These are phyloP conservation scores for Psammodynastes pulverulentus DNA, from an alignment of 2,113 vertebrate genomes.

Conservation along the genomic window DNA sequence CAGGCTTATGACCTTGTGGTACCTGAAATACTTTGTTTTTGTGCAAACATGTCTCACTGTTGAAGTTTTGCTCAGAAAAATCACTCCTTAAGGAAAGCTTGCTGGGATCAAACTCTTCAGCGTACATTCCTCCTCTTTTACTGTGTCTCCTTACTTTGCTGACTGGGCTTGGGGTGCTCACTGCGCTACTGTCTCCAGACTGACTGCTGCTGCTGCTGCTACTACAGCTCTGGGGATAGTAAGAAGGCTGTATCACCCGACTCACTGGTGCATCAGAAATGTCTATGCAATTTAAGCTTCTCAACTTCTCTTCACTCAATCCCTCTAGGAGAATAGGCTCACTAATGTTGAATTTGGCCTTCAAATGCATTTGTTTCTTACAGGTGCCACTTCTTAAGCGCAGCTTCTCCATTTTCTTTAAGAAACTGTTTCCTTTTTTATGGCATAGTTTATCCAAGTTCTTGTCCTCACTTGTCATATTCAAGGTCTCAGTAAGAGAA, in stretches of 20 bases:
- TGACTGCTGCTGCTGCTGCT: conserved; percentile 66
- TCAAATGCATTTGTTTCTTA: conserved; percentile 49
- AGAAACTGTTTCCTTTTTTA: conserved; percentile 74
- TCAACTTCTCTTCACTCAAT: conserved; percentile 67
- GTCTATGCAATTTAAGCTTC: conserved; percentile 63
- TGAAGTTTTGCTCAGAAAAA: conserved; percentile 48
- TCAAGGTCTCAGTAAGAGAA: conserved; percentile 57
- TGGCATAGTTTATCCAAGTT: conserved; percentile 66
- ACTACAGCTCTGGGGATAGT: conserved; percentile 60
- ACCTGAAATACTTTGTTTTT: conserved; percentile 74
- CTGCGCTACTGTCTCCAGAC: conserved; percentile 73
- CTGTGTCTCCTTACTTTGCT: conserved; percentile 45
- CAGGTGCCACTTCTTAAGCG: conserved; percentile 64
- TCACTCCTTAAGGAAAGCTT: conserved; percentile 50
- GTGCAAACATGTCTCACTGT: conserved; percentile 53
- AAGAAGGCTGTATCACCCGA: conserved; percentile 59
- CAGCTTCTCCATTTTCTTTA: conserved; percentile 85
- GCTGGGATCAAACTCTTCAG: conserved; percentile 40
- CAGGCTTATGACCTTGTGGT: conserved; percentile 81
- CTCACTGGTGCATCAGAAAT: conserved; percentile 63
- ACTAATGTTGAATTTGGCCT: conserved; percentile 58
- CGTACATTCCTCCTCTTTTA: conserved; percentile 24
- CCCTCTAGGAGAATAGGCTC: conserved; percentile 72
- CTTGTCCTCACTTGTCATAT: conserved; percentile 53
- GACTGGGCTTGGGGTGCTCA: conserved; percentile 68